A percentile compares a stretch with the other conserved stretches of the same genome.
Conservation (phyloP, 92 coral and sea anemone species). For the Chrysogorgia sp. region DNA sequence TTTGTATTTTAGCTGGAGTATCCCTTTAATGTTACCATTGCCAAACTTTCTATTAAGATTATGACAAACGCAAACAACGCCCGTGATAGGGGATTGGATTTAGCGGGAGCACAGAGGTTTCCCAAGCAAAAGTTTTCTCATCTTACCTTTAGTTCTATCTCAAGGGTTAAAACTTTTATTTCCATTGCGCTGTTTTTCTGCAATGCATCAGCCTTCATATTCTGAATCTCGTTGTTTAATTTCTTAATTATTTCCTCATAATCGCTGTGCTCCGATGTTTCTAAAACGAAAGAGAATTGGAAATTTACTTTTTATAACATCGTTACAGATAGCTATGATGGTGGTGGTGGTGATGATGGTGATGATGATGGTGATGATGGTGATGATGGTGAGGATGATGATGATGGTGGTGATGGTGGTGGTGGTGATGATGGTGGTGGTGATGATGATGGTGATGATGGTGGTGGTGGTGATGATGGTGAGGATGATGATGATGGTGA, state of each 20-base stretch:
- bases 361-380: too few relatives aligned
- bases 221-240: constrained; percentile 81
- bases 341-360: too few relatives aligned
- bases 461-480: too few relatives aligned
- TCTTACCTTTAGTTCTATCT: constrained; percentile 85
- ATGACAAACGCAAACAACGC: neutral
- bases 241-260: constrained; percentile 81
- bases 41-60: too few relatives aligned
- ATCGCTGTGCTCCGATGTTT: constrained; percentile 95
- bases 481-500: too few relatives aligned
- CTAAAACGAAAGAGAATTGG: constrained; percentile 41
- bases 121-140: neutral
- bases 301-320: neutral
- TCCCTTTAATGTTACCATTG: too few relatives aligned
- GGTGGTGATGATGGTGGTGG: too few relatives aligned
- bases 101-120: neutral
- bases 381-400: too few relatives aligned
- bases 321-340: too few relatives aligned
- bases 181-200: constrained; percentile 80
- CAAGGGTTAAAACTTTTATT: constrained; percentile 53
- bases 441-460: too few relatives aligned
- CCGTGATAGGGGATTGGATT: neutral
- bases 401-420: too few relatives aligned
- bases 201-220: constrained; percentile 83
- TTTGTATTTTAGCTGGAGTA: too few relatives aligned